Percentiles rank a stretch among this genome's conserved stretches.
These are phyloP conservation scores for Anolis sagrei DNA, from an alignment of 2,113 vertebrate genomes.

Conservation along the genomic window DNA sequence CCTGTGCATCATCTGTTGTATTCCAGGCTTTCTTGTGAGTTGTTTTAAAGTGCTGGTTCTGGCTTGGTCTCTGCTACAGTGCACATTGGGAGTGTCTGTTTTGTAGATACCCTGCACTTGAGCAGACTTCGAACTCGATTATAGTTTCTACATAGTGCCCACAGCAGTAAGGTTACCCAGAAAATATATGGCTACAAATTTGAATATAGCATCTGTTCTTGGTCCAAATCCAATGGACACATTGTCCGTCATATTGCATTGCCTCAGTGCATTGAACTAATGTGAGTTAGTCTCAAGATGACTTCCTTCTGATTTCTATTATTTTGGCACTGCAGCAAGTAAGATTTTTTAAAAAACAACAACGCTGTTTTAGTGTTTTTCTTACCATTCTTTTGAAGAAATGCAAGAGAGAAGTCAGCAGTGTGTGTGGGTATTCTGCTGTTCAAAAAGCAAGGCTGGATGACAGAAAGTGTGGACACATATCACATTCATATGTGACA, in stretches of 20 bases:
- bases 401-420: no score
- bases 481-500: neutral
- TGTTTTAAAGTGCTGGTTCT: no score
- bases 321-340: slow-evolving; percentile 23
- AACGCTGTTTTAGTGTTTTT: no score
- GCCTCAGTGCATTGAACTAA: neutral
- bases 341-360: neutral
- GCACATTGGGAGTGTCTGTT: no score
- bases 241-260: neutral
- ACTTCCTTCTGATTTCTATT: neutral
- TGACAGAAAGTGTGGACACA: neutral
- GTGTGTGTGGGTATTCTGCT: no score
- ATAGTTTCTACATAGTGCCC: no score
- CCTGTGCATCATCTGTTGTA: no score
- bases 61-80: no score
- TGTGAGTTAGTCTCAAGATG: neutral
- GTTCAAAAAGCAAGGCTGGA: neutral
- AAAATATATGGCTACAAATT: neutral
- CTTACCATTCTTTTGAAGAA: no score
- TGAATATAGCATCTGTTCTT: neutral
- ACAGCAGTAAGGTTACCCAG: neutral
- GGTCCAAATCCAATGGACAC: neutral
- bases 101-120: no score
- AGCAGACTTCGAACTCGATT: no score
- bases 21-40: no score